Evolutionary conservation across 2,888 invertebrate genomes (phyloP), one percentile per base, ranked within the genome.

Genomic region (Cantharis rustica): DNA sequence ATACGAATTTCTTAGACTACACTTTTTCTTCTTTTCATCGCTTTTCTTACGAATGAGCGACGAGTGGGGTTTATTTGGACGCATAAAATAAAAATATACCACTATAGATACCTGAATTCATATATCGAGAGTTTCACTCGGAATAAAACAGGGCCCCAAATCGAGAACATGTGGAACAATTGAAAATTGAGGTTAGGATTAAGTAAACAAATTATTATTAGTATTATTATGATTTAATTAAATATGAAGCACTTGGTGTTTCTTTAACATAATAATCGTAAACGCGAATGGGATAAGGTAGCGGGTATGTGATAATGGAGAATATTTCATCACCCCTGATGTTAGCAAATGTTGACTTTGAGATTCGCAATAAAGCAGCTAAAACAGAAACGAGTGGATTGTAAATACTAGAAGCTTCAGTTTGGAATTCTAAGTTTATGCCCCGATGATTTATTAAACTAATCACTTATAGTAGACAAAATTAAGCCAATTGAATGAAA

Each of bases 301-400:
- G 47, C n/a, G 47, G 9, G n/a, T 47, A 47, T 47, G 47, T 63
- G 23, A 23, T 20, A 66, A 64, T 17, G n/a, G 64, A 66, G n/a
- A 23, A 66, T 66, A 66, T 66, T 66, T 66, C 64, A 66, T 17
- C 64, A 66, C 64, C 64, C 64, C 63, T 16, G 23, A 66, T 66
- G 64, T 66, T 66, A 23, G 64, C 64, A 62, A 76, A 75, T 84
- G 81, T 84, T 84, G 83, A 83, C 83, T 84, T 83, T 82, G 83
- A 83, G 84, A 84, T 84, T 84, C 83, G 84, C 84, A 84, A 84
- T 84, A 84, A 84, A 83, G 84, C 83, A 82, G 81, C 84, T 84
- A 84, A 84, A 84, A 84, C 84, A 84, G 82, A 81, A 80, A 81
- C 79, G 79, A 84, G 84, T 83, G 84, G 83, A 83, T 70, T 69